Evolutionary conservation across 2,797 vertebrate species (phyloP), one percentile per base, ranked within the genome.

Genomic region (Siniperca scherzeri): DNA sequence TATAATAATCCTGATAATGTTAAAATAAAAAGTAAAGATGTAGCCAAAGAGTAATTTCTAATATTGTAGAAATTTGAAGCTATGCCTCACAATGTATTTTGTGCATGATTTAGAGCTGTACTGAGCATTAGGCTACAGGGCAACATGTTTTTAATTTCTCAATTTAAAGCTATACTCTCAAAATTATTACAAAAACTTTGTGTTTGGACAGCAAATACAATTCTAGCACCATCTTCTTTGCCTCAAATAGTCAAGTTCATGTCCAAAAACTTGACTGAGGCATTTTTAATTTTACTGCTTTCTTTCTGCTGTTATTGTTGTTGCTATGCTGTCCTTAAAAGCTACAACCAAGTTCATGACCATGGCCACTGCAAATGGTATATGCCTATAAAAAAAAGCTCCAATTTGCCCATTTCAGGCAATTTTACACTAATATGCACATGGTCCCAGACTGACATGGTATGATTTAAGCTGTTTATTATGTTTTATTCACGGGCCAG

Each of bases 381-480:
- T n/a, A 19, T 27, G 42, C n/a, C 46, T 44, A 36, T 17, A 1
- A 52, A 59, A 8, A 69, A 65, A 69, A 55, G 2, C 36, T 66
- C 13, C 65, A 57, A 61, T 38, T 38, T 70, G 66, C 44, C 56
- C 13, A 57, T 74, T 87, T 60, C 25, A 77, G 38, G 56, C 42
- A 77, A 78, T 81, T 82, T 30, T 1, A 67, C 38, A 64, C 52
- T 38, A 59, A 81, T 67, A 70, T 30, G 60, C 56, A 46, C 57
- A 72, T 30, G 33, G 48, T 64, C 17, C 53, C 40, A 68, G n/a
- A 22, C 25, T 44, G 36, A 57, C 9, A 7, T 25, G 53, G 14
- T 14, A 55, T 60, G 27, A 44, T 42, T 44, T 36, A 52, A 53
- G 21, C 57, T n/a, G 14, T 62, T 68, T 12, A 59, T 42, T 56